Percentiles rank a stretch among this genome's conserved stretches.
Evolutionary conservation across 2,888 invertebrate species (phyloP).

Genomic region (Troilus luridus): DNA sequence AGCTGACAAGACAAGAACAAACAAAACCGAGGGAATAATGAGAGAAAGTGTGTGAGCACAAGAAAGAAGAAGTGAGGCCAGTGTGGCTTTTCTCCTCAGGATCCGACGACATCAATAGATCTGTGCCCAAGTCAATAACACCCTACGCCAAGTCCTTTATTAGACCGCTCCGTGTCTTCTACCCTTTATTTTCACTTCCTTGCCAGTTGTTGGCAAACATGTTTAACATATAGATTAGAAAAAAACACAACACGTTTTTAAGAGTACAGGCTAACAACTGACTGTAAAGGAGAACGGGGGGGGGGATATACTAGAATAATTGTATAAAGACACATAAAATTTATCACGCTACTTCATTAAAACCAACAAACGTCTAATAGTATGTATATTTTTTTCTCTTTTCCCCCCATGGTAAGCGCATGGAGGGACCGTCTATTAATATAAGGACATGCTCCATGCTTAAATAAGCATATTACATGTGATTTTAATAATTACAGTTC

Average conservation of each 20-base stretch:
- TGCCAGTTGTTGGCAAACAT: not conserved
- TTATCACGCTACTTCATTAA: no score
- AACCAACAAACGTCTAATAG: no score
- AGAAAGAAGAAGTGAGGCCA: not conserved
- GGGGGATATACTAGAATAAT: no score
- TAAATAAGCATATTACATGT: no score
- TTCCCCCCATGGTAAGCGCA: no score
- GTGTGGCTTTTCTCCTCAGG: conserved; percentile 1
- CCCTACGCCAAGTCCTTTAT: conserved; percentile 1
- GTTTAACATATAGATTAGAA: not conserved
- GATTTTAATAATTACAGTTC: no score
- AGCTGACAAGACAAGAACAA: not conserved
- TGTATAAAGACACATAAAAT: no score
- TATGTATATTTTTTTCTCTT: no score
- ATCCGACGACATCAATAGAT: conserved; percentile 10
- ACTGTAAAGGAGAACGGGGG: no score
- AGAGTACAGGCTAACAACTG: no score
- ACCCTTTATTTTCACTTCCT: not conserved
- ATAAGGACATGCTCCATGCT: no score
- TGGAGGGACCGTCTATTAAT: no score
- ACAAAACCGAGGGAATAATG: conserved; percentile 35
- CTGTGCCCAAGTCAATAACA: conserved; percentile 3
- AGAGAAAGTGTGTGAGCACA: conserved; percentile 29
- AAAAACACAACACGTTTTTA: not conserved
- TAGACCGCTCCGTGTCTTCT: not conserved